Evolutionary conservation across 2,797 vertebrate genomes (phyloP).

Genomic region (Enteromius fasciolatus): DNA sequence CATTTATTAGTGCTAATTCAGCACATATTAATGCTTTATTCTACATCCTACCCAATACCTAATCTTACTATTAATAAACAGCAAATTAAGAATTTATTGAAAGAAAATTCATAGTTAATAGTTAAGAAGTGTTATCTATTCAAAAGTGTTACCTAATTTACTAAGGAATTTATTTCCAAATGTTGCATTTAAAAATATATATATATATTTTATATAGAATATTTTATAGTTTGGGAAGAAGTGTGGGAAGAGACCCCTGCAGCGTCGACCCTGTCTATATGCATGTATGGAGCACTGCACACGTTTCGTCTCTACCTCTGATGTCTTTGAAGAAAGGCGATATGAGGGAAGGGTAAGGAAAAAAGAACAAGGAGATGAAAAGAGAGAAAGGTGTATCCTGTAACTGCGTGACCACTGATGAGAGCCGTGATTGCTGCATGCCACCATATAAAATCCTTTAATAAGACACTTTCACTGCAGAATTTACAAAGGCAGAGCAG

Average conservation of each 20-base stretch:
- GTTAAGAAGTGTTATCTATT: too few relatives aligned
- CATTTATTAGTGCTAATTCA: too few relatives aligned
- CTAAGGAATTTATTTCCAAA: background rate
- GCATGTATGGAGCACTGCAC: background rate
- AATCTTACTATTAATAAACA: too few relatives aligned
- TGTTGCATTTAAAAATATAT: background rate
- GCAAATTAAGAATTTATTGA: too few relatives aligned
- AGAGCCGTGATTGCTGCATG: slow-evolving; percentile 9
- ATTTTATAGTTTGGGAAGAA: background rate
- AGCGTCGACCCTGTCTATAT: background rate
- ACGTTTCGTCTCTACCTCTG: background rate
- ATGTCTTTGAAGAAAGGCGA: slow-evolving; percentile 23
- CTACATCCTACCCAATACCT: too few relatives aligned
- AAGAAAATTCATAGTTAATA: too few relatives aligned
- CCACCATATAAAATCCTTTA: slow-evolving; percentile 30
- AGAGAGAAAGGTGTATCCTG: slow-evolving; percentile 32
- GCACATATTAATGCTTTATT: too few relatives aligned
- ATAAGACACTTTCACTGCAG: slow-evolving; percentile 31
- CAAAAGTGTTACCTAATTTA: background rate
- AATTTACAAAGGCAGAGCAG: slow-evolving; percentile 31
- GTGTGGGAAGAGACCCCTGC: background rate
- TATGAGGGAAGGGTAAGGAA: slow-evolving; percentile 1
- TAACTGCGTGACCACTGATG: slow-evolving; percentile 5
- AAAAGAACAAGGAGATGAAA: slow-evolving; percentile 33
- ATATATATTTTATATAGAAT: too few relatives aligned